A percentile compares a stretch with the other conserved stretches of the same genome.
These are phyloP conservation scores for Hypomecis atomaria DNA, from an alignment of 2,888 invertebrate species.

Conservation along the genomic window DNA sequence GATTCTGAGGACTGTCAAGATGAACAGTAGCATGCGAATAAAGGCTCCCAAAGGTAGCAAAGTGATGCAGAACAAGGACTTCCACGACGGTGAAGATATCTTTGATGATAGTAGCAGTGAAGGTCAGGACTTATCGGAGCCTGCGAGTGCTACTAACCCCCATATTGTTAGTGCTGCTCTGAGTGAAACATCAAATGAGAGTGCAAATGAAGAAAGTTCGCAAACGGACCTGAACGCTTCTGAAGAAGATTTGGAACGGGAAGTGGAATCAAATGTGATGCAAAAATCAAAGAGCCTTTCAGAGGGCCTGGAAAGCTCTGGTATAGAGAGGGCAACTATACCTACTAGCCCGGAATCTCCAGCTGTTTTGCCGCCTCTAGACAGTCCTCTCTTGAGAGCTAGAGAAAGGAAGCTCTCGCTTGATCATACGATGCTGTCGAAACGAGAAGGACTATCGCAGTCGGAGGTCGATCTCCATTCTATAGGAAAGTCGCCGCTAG, in stretches of 20 bases:
- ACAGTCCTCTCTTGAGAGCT: slow-evolving; percentile 42
- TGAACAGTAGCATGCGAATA: slow-evolving; percentile 75
- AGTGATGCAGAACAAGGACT: slow-evolving; percentile 71
- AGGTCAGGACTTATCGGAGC: slow-evolving; percentile 39
- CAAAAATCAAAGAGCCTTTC: slow-evolving; percentile 48
- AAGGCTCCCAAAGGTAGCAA: slow-evolving; percentile 72
- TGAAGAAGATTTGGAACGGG: slow-evolving; percentile 28
- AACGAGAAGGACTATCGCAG: slow-evolving; percentile 69
- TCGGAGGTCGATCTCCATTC: slow-evolving; percentile 75
- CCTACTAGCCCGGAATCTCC: slow-evolving; percentile 25
- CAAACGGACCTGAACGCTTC: slow-evolving; percentile 21
- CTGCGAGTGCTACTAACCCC: slow-evolving; percentile 63
- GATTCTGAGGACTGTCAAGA: slow-evolving; percentile 75
- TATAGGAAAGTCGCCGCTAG: slow-evolving; percentile 73
- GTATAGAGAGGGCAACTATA: slow-evolving; percentile 33
- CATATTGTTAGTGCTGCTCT: slow-evolving; percentile 48
- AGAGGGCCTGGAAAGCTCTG: slow-evolving; percentile 44
- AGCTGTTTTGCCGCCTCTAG: slow-evolving; percentile 36
- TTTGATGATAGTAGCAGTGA: slow-evolving; percentile 51
- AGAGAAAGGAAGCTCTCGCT: slow-evolving; percentile 72
- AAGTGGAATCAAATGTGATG: slow-evolving; percentile 27
- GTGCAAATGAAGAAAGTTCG: slow-evolving; percentile 30
- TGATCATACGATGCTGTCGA: slow-evolving; percentile 68
- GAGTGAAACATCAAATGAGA: slow-evolving; percentile 32
- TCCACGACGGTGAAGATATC: slow-evolving; percentile 64